Evolutionary conservation across 2,797 vertebrate species (phyloP), one percentile per base, ranked within the genome.

Genomic region (Labeo calbasu): DNA sequence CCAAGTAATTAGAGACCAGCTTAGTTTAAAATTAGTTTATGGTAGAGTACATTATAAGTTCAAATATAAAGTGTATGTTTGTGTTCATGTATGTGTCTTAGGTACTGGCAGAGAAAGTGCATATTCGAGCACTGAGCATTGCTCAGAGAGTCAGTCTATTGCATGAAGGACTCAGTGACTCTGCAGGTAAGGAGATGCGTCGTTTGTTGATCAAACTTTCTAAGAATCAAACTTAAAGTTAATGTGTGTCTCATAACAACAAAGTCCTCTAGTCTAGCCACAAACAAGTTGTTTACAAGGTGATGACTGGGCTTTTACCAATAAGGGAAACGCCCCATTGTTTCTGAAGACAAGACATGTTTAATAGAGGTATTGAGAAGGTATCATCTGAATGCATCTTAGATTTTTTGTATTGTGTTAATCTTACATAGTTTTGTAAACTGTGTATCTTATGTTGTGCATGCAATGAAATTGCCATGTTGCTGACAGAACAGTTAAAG

Each of bases 41-140:
- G 11, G 43, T 23, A 50, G 6, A 14, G 2, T 8, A 28, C 25
- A 65, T 14, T 1, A 14, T 65, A 17, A 17, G 28, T 65, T 65
- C 63, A 71, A 50, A 23, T 71, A 11, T 71, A 50, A 25, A 46
- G 19, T n/a, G 69, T 32, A 21, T 55, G 23, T 65, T 65, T 65
- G n/a, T 61, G 25, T 32, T 65, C 61, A 7, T 70, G 12, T 55
- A 40, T 85, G 32, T 50, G 10, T 89, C 86, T 81, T 89, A 99
- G 98, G 95, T 99, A 91, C 94, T 99, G 86, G 95, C 97, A 61
- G 98, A 98, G 48, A 99, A 99, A 86, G 96, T 99, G 91, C 97
- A 98, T 77, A 93, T 99, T 87, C 96, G 94, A 93, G 97, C 96
- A 84, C 86, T 99, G 87, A 95, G 94, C 78, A 99, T 99, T 86